These are phyloP conservation scores for Luffia ferchaultella DNA, from an alignment of 2,888 invertebrate species.

Conservation along the genomic window DNA sequence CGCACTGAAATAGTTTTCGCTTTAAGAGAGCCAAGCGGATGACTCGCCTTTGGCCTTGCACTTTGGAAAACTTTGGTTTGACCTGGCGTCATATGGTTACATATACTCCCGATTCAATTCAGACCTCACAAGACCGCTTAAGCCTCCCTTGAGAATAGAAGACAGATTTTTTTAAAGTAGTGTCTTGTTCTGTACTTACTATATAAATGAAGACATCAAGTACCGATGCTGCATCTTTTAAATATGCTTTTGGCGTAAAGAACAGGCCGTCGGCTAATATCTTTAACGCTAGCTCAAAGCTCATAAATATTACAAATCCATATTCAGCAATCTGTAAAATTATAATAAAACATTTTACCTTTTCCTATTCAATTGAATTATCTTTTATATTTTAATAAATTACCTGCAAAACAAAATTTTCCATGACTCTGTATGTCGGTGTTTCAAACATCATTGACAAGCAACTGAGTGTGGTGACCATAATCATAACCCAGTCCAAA, in stretches of 20 bases:
- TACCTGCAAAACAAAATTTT: slow-evolving; percentile 86
- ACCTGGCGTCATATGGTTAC: too few species aligned
- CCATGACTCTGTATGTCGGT: slow-evolving; percentile 92
- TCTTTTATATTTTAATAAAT: not conserved
- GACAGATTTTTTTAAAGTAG: too few species aligned
- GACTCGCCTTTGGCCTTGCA: too few species aligned
- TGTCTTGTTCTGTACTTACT: too few species aligned
- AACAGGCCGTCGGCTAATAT: slow-evolving; percentile 97
- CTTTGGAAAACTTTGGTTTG: too few species aligned
- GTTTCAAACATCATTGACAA: slow-evolving; percentile 99
- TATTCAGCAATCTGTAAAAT: slow-evolving; percentile 85
- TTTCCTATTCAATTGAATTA: not conserved
- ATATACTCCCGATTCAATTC: too few species aligned
- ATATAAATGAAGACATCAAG: slow-evolving; percentile 97
- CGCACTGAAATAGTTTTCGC: too few species aligned
- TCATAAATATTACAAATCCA: slow-evolving; percentile 98
- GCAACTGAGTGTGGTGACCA: slow-evolving; percentile 96
- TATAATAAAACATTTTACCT: not conserved
- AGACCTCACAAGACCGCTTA: too few species aligned
- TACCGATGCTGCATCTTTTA: slow-evolving; percentile 96
- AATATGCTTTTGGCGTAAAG: slow-evolving; percentile 98
- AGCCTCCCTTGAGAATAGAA: too few species aligned
- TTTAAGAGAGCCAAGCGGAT: too few species aligned
- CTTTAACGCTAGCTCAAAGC: slow-evolving; percentile 93
- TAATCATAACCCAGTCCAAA: slow-evolving; percentile 99